Percentiles rank a stretch among this genome's conserved stretches.
phyloP scores from a whole-genome alignment of 2,797 vertebrate species.

The Scomberomorus guttatus region DNA sequence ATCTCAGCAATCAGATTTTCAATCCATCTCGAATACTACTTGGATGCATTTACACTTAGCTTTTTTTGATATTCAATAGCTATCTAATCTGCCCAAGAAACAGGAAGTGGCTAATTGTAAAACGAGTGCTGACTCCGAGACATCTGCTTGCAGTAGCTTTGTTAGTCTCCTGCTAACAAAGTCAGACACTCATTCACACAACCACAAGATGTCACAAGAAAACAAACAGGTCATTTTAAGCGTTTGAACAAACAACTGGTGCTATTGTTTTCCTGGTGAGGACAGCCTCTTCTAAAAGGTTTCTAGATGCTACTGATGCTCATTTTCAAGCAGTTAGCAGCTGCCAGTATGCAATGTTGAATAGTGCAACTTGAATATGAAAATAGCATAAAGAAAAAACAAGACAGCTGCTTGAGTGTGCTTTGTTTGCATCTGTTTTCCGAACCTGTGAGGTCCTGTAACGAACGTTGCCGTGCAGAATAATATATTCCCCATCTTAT shows the following conservation, averaged over 20 bases:
- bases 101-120: not conserved
- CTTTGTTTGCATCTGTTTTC: not conserved
- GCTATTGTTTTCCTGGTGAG: conserved; percentile 2
- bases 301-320: not conserved
- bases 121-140: not conserved
- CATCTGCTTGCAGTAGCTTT: not conserved
- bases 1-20: not conserved
- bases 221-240: not conserved
- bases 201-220: not conserved
- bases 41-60: conserved; percentile 8
- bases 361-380: conserved; percentile 7
- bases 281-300: not conserved
- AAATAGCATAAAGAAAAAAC: conserved; percentile 20
- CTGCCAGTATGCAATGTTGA: conserved; percentile 1
- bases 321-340: not conserved
- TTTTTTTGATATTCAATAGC: not conserved
- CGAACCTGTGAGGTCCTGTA: conserved; percentile 14
- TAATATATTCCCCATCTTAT: not conserved
- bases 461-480: not conserved
- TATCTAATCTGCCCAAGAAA: not conserved
- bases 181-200: not conserved
- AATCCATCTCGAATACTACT: not conserved
- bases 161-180: not conserved
- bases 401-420: not conserved
- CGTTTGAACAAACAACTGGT: not conserved